Percentiles rank a stretch among this genome's conserved stretches.
phyloP scores from a whole-genome alignment of 2,797 vertebrate genomes.

The Lerista edwardsae region DNA sequence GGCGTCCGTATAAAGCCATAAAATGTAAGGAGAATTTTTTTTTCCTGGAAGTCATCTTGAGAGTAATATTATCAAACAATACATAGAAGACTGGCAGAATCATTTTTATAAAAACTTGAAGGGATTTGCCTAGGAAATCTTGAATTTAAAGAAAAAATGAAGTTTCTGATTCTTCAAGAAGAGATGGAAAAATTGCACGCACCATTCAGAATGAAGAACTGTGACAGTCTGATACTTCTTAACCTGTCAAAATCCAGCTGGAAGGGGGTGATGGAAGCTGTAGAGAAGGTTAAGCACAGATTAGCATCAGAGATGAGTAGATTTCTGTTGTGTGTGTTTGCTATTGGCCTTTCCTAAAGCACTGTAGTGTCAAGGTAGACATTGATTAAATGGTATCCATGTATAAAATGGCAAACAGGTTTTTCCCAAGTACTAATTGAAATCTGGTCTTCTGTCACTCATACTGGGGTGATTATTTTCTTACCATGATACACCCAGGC shows the following conservation, averaged over 20 bases:
- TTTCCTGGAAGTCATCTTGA: not conserved
- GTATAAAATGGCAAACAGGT: not conserved
- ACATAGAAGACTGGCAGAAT: constrained; percentile 7
- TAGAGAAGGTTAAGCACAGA: constrained; percentile 42
- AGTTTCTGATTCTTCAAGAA: constrained; percentile 20
- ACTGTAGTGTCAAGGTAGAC: not conserved
- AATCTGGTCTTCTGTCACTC: not conserved
- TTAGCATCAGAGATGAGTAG: constrained; percentile 28
- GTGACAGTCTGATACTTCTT: constrained; percentile 36
- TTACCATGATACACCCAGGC: not conserved
- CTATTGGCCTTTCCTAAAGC: constrained; percentile 4
- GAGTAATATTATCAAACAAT: not conserved
- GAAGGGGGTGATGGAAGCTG: constrained; percentile 10
- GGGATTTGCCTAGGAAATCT: not conserved
- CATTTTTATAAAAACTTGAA: constrained; percentile 8
- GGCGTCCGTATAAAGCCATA: not conserved
- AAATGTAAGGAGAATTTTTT: constrained; percentile 29
- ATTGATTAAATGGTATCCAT: constrained; percentile 16
- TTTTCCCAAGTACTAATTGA: constrained; percentile 17
- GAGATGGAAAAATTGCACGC: not conserved
- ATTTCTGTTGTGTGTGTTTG: constrained; percentile 7
- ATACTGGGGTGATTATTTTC: not conserved
- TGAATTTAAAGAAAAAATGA: constrained; percentile 15
- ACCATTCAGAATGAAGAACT: constrained; percentile 17
- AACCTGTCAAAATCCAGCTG: constrained; percentile 40